A percentile compares a stretch with the other conserved stretches of the same genome.
phyloP scores from a whole-genome alignment of 2,797 vertebrate genomes.

The Heterohyrax brucei region DNA sequence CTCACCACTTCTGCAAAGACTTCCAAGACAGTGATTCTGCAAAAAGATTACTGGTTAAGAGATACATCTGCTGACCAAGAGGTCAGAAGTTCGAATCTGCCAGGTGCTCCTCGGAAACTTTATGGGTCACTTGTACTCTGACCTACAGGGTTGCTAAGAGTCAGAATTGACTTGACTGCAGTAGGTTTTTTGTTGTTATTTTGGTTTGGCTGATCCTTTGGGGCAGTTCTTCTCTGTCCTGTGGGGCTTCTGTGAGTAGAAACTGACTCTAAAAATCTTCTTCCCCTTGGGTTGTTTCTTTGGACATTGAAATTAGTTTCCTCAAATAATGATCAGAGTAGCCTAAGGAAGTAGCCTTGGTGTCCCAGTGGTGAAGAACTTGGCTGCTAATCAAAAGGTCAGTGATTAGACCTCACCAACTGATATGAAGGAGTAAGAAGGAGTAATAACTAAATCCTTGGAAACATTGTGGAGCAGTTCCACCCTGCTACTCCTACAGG shows the following conservation, averaged over 20 bases:
- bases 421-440: background rate
- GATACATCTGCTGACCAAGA: too few species aligned
- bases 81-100: too few species aligned
- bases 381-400: background rate
- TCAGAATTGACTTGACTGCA: too few species aligned
- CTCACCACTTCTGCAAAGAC: background rate
- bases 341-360: background rate
- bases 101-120: too few species aligned
- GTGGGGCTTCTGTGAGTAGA: too few species aligned
- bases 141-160: too few species aligned
- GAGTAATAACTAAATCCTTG: background rate
- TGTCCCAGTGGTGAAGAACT: background rate
- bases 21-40: background rate
- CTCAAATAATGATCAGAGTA: background rate
- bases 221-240: too few species aligned
- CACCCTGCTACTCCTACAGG: background rate
- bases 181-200: too few species aligned
- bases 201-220: too few species aligned
- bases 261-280: background rate
- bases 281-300: constrained; percentile 35
- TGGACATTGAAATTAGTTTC: constrained; percentile 2
- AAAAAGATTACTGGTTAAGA: background rate
- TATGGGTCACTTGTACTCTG: too few species aligned
- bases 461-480: background rate
- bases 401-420: background rate